Conservation (phyloP, 2,797 vertebrate species). For the Acrossocheilus fasciatus region DNA sequence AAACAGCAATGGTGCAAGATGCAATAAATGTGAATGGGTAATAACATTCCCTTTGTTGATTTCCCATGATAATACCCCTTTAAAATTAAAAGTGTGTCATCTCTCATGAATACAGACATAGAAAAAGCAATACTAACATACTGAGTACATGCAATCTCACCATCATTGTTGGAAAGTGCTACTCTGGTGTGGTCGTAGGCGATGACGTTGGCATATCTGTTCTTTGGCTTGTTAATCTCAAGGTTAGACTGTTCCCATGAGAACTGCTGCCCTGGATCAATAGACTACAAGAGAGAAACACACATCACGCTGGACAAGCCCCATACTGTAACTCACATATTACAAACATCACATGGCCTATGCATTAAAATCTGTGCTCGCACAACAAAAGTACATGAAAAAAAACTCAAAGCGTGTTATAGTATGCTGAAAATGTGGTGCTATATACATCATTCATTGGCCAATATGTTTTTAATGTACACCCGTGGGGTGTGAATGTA, state of each 20-base stretch:
- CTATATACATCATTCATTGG: not conserved
- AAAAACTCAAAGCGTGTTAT: not conserved
- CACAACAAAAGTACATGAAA: not conserved
- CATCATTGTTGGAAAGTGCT: constrained; percentile 93
- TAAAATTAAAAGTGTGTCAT: not conserved
- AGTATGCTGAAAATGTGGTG: not conserved
- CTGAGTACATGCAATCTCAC: constrained; percentile 67
- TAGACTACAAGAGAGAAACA: constrained; percentile 78
- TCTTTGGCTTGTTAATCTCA: constrained; percentile 99
- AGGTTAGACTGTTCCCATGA: constrained; percentile 99
- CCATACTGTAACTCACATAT: not conserved
- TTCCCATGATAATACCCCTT: not conserved
- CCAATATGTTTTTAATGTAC: not conserved
- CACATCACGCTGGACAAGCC: not conserved
- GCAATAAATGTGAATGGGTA: not conserved
- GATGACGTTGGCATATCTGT: constrained; percentile 91
- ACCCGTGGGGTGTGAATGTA: not conserved
- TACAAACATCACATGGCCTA: not conserved
- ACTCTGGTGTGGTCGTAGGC: constrained; percentile 87
- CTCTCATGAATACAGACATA: not conserved
- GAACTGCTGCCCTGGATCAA: constrained; percentile 98
- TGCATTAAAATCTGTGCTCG: not conserved
- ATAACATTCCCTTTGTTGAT: not conserved
- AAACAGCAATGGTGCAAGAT: not conserved
- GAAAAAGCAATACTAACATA: not conserved